A percentile compares a stretch with the other conserved stretches of the same genome.
Evolutionary conservation across 2,113 vertebrate genomes (phyloP).

Genomic region (Neodontobutis hainanensis): DNA sequence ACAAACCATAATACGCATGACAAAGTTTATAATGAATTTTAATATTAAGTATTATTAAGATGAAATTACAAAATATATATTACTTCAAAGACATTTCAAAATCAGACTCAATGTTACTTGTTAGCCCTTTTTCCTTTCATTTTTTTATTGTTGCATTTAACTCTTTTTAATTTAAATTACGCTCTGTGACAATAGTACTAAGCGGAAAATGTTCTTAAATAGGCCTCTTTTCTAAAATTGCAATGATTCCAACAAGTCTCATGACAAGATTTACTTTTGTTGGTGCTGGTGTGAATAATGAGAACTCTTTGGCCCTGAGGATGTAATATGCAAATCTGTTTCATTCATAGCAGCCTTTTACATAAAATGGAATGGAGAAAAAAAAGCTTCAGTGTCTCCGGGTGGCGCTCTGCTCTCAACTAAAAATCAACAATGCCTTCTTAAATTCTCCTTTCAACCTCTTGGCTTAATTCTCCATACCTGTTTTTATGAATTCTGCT

Average conservation of each 20-base stretch:
- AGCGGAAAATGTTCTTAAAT: constrained; percentile 24
- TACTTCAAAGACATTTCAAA: too few relatives aligned
- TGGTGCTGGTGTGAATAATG: constrained; percentile 40
- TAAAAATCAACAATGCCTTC: constrained; percentile 12
- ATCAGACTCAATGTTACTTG: too few relatives aligned
- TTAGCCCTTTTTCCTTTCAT: too few relatives aligned
- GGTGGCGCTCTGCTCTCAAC: constrained; percentile 10
- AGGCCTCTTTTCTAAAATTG: constrained; percentile 21
- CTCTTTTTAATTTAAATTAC: constrained; percentile 13
- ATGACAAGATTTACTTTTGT: constrained; percentile 26
- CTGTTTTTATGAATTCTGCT: constrained; percentile 17
- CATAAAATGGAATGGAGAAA: constrained; percentile 3
- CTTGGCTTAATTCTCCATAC: constrained; percentile 25
- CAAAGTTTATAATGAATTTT: too few relatives aligned
- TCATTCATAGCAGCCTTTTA: constrained; percentile 27
- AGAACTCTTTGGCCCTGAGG: constrained; percentile 48
- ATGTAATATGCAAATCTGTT: constrained; percentile 43
- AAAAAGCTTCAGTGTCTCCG: constrained; percentile 13
- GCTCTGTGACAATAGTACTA: constrained; percentile 22
- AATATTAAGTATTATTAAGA: too few relatives aligned
- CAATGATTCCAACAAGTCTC: constrained; percentile 40
- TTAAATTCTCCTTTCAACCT: constrained; percentile 27
- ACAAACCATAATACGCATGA: too few relatives aligned
- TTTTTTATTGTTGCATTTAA: too few relatives aligned
- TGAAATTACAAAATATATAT: too few relatives aligned